A percentile compares a stretch with the other conserved stretches of the same genome.
Conservation (phyloP, 1,140 invertebrate genomes). For the Bombus balteatus region DNA sequence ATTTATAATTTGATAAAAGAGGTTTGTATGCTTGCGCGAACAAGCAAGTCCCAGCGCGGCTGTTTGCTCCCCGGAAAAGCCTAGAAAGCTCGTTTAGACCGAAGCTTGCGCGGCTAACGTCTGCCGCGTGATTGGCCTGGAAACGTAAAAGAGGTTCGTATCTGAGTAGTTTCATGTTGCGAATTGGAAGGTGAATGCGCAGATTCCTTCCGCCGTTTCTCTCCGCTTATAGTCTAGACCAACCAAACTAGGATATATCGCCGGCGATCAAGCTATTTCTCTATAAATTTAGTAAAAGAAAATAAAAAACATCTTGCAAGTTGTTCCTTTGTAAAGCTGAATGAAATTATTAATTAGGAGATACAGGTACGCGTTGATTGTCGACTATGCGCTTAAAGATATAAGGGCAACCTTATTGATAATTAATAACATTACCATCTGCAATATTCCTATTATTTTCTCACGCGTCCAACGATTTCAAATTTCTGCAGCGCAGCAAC, state of each 20-base stretch:
- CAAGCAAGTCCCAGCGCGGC: constrained; percentile 15
- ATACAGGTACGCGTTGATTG: too few relatives aligned
- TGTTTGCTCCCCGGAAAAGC: constrained; percentile 17
- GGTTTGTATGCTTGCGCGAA: constrained; percentile 36
- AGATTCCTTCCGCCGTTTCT: neutral
- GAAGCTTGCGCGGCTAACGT: constrained; percentile 33
- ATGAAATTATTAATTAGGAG: too few relatives aligned
- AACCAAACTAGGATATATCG: too few relatives aligned
- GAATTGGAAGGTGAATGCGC: constrained; percentile 45
- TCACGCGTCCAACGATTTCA: too few relatives aligned
- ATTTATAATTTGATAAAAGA: constrained; percentile 14
- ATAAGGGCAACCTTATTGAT: too few relatives aligned
- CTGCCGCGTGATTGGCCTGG: constrained; percentile 40
- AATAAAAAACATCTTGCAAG: neutral
- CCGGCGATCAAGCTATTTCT: neutral
- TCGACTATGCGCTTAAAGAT: too few relatives aligned
- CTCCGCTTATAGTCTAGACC: too few relatives aligned
- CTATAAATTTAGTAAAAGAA: too few relatives aligned
- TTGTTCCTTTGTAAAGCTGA: too few relatives aligned
- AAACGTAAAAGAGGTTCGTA: neutral
- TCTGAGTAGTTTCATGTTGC: constrained; percentile 49
- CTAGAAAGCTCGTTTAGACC: constrained; percentile 5
- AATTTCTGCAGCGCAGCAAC: too few relatives aligned
- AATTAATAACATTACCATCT: too few relatives aligned
- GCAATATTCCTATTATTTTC: too few relatives aligned